A percentile compares a stretch with the other conserved stretches of the same genome.
phyloP scores from a whole-genome alignment of 2,797 vertebrate species.

The Poeciliopsis presidionis region DNA sequence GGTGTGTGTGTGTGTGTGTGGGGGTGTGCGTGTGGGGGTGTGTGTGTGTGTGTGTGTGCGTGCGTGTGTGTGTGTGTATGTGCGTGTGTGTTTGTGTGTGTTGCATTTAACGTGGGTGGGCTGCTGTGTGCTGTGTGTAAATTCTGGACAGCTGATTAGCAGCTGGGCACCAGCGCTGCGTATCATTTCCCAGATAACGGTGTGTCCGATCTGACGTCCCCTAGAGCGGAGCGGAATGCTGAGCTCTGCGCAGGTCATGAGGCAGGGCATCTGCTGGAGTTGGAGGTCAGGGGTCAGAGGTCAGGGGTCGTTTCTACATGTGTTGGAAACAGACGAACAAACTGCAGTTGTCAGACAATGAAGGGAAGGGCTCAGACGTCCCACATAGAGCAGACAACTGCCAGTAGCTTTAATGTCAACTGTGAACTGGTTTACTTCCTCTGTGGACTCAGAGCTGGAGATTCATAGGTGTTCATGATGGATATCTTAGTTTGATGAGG shows the following conservation, averaged over 20 bases:
- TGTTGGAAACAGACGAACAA: conserved; percentile 25
- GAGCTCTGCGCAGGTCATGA: conserved; percentile 6
- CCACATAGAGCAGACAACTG: neutral
- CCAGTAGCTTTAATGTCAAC: conserved; percentile 1
- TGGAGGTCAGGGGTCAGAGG: neutral
- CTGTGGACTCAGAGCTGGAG: neutral
- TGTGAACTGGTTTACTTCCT: neutral
- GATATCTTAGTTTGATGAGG: neutral
- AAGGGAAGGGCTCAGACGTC: neutral
- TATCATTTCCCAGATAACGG: neutral
- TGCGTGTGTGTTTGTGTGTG: conserved; percentile 24
- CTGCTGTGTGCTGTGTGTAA: conserved; percentile 20
- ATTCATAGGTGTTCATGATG: neutral
- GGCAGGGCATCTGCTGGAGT: conserved; percentile 18
- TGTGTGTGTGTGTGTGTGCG: conserved; percentile 34
- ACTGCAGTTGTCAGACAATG: conserved; percentile 42
- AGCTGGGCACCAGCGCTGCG: neutral
- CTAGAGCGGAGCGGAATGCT: neutral
- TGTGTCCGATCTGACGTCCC: neutral
- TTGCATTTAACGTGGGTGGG: conserved; percentile 48
- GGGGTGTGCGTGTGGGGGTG: no score
- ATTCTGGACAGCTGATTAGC: conserved; percentile 43
- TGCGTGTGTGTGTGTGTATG: conserved; percentile 28
- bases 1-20: conserved; percentile 30
- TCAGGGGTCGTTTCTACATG: conserved; percentile 14